A percentile compares a stretch with the other conserved stretches of the same genome.
These are phyloP conservation scores for human (Homo sapiens) DNA, from an alignment of 2,113 vertebrate genomes.

Conservation along the genomic window DNA sequence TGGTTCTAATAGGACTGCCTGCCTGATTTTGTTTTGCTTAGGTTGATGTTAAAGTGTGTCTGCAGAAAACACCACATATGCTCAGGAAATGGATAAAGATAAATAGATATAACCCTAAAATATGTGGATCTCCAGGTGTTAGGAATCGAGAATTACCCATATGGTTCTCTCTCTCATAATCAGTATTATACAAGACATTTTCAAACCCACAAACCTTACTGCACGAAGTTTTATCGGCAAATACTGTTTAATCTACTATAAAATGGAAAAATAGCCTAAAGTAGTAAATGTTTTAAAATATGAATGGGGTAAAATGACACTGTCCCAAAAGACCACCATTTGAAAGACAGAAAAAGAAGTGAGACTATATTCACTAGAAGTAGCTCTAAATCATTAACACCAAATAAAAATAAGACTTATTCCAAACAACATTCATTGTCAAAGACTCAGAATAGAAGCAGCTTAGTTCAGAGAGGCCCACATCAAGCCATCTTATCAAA, in stretches of 20 bases:
- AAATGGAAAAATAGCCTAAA: conserved; percentile 25
- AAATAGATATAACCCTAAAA: background rate
- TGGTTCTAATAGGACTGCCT: background rate
- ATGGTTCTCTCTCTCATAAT: background rate
- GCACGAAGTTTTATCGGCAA: conserved; percentile 9
- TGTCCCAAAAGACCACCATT: background rate
- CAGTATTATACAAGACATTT: background rate
- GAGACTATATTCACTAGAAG: background rate
- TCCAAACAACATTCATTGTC: background rate
- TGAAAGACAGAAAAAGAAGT: background rate
- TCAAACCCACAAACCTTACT: background rate
- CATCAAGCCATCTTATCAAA: background rate
- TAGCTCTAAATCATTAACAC: background rate
- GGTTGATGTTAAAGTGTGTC: conserved; percentile 31
- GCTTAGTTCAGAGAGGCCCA: background rate
- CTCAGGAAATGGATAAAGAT: background rate
- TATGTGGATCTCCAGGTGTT: background rate
- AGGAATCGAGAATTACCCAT: background rate
- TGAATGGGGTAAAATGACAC: background rate
- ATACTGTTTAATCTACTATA: background rate
- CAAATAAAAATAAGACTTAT: conserved; percentile 41
- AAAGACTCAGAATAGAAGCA: background rate
- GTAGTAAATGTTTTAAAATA: background rate
- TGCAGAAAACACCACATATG: background rate
- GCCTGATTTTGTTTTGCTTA: background rate